Evolutionary conservation across 2,113 vertebrate genomes (phyloP), one percentile per base, ranked within the genome.

Genomic region (Thalassoma bifasciatum): DNA sequence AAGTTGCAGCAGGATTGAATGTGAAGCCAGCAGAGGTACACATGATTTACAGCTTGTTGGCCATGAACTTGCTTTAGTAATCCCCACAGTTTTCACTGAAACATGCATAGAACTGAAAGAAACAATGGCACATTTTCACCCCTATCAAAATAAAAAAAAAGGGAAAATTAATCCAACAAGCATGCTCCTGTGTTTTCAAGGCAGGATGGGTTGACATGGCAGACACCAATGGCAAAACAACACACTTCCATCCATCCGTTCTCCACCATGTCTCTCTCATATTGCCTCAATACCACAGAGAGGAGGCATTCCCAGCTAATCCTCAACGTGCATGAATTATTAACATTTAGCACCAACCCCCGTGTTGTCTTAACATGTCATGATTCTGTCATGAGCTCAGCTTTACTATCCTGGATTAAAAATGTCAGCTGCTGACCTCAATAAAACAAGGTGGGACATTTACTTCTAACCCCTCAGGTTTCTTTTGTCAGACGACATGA

Each of bases 371-470:
- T 60, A 72, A 68, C 60, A 80, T 82, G 83, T 86, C 81, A 86
- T 75, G 63, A 89, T 82, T 84, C 67, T 90, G 78, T 79, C 65
- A 73, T 67, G 79, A 80, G 68, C 65, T 70, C 70, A 68, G 76
- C 84, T 77, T 84, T 62, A 47, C 86, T 68, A 77, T 74, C 5
- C 60, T 70, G 52, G 82, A 86, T 86, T 85, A 51, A 83, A 90
- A 90, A 90, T 90, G 88, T 88, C 86, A 91, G 74, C 66, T 50
- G 83, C 62, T 90, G 86, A 90, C 90, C 84, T 91, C 87, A 72
- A 89, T 78, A 74, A 86, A 81, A 85, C 73, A 86, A 81, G 59
- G 69, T 75, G 61, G 52, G 60, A 77, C 74, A 59, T 84, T 65
- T 54, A 72, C 72, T 75, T 76, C 12, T 57, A 75, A 60, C 72